A percentile compares a stretch with the other conserved stretches of the same genome.
These are phyloP conservation scores for Sorex fumeus DNA, from an alignment of 2,113 vertebrate species.

Conservation along the genomic window DNA sequence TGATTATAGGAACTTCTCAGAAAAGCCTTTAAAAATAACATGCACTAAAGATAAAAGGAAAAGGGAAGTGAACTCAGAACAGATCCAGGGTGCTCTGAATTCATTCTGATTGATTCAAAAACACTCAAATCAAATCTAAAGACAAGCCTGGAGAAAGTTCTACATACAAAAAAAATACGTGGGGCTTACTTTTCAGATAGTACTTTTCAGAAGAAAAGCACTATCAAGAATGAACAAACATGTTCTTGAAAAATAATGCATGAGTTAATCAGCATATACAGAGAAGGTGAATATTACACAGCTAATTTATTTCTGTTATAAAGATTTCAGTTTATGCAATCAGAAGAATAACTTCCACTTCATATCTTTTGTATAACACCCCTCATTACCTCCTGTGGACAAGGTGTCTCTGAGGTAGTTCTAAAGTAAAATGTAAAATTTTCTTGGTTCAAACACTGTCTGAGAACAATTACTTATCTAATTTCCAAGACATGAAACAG, in stretches of 20 bases:
- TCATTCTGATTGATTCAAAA: background rate
- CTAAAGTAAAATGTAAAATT: background rate
- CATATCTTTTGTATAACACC: background rate
- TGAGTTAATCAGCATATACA: background rate
- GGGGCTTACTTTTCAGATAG: background rate
- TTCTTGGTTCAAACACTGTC: background rate
- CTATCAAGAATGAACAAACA: background rate
- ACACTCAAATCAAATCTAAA: background rate
- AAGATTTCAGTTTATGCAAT: constrained; percentile 3
- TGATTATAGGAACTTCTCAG: constrained; percentile 20
- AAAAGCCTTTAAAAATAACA: constrained; percentile 56
- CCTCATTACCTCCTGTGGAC: background rate
- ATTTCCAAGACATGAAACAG: background rate
- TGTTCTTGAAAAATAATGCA: background rate
- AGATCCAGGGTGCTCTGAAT: constrained; percentile 7
- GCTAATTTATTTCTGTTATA: background rate
- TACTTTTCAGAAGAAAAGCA: background rate
- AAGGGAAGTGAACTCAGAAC: constrained; percentile 31
- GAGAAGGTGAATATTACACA: background rate
- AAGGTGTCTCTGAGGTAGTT: background rate
- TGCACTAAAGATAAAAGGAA: background rate
- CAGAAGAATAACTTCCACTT: background rate
- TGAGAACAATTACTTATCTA: background rate
- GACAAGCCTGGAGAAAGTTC: background rate
- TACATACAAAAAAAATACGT: background rate